Evolutionary conservation across 2,888 invertebrate species (phyloP).

Genomic region (Ferrisia virgata): DNA sequence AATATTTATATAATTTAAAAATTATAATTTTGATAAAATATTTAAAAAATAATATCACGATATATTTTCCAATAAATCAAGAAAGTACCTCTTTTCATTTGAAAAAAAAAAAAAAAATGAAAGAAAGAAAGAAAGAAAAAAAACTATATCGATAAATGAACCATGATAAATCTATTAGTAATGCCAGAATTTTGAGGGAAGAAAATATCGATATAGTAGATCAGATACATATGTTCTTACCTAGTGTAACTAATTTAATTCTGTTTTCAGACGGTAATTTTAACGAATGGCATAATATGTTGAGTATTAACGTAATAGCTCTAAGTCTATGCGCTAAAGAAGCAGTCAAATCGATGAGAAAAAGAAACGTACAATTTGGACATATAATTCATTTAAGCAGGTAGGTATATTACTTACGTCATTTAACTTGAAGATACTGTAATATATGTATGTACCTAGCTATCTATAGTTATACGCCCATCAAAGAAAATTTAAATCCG

Average conservation of each 20-base stretch:
- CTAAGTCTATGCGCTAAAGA: conserved; percentile 49
- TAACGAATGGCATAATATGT: conserved; percentile 49
- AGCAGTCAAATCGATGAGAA: conserved; percentile 49
- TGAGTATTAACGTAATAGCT: conserved; percentile 49
- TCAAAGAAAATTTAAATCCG: not conserved
- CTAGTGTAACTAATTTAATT: conserved; percentile 8
- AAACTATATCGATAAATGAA: not conserved
- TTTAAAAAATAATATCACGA: too few species aligned
- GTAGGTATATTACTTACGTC: conserved; percentile 45
- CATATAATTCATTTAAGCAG: conserved; percentile 50
- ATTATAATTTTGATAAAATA: too few species aligned
- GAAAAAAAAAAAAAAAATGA: too few species aligned
- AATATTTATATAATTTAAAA: too few species aligned
- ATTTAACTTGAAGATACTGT: not conserved
- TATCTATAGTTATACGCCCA: conserved; percentile 1
- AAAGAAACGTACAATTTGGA: conserved; percentile 48
- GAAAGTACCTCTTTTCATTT: too few species aligned
- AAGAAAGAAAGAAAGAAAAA: too few species aligned
- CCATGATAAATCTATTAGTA: not conserved
- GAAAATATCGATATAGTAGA: not conserved
- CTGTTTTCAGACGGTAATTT: conserved; percentile 48
- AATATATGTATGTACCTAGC: too few species aligned
- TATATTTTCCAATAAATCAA: too few species aligned
- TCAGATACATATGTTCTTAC: not conserved
- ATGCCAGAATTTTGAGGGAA: not conserved